Percentiles rank a stretch among this genome's conserved stretches.
Conservation (phyloP, 2,888 invertebrate species). For the Tholera decimalis region DNA sequence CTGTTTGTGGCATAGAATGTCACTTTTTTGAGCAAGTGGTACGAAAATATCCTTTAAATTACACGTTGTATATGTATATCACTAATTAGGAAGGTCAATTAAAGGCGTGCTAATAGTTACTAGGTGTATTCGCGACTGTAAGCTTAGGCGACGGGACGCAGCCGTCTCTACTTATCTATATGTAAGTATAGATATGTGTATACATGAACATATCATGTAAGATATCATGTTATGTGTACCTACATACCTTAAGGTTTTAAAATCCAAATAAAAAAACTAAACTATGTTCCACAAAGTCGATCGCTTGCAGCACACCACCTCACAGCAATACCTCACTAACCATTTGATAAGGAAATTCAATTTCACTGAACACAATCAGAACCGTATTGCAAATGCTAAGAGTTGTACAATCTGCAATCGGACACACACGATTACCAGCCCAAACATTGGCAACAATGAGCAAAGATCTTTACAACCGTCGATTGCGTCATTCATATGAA, state of each 20-base stretch:
- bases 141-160: too few relatives aligned
- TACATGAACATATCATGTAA: not conserved
- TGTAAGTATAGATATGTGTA: too few relatives aligned
- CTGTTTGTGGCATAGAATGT: too few relatives aligned
- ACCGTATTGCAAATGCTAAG: constrained; percentile 37
- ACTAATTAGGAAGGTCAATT: too few relatives aligned
- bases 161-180: too few relatives aligned
- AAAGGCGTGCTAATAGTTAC: too few relatives aligned
- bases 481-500: constrained; percentile 4
- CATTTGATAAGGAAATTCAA: constrained; percentile 54
- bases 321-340: not conserved
- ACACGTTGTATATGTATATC: too few relatives aligned
- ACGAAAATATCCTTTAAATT: too few relatives aligned
- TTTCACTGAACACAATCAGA: constrained; percentile 31
- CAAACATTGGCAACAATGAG: constrained; percentile 4
- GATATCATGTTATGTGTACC: not conserved
- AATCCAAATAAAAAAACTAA: constrained; percentile 25
- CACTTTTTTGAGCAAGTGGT: too few relatives aligned
- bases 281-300: constrained; percentile 4
- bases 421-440: constrained; percentile 40
- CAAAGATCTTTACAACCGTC: not conserved
- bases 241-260: not conserved
- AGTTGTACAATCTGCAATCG: constrained; percentile 34
- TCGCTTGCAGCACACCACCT: constrained; percentile 21
- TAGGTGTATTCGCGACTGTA: too few relatives aligned